These are phyloP conservation scores for Gobio gobio DNA, from an alignment of 2,113 vertebrate species.

Conservation along the genomic window DNA sequence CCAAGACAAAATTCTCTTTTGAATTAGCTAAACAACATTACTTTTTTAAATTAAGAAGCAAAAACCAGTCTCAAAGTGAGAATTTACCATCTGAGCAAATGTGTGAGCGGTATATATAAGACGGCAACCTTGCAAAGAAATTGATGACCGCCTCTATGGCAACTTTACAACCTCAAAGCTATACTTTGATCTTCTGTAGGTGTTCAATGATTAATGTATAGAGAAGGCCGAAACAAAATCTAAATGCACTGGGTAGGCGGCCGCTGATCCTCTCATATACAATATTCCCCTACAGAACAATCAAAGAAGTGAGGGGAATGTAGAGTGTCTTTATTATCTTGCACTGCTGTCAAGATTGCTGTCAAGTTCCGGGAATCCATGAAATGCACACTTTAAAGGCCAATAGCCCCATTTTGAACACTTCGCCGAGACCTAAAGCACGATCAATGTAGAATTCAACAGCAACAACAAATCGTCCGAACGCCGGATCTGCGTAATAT, in stretches of 20 bases:
- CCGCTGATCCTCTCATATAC: not conserved
- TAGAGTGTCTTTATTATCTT: constrained; percentile 17
- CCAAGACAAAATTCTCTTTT: not conserved
- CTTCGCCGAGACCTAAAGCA: too few species aligned
- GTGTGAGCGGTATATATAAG: not conserved
- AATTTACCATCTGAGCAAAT: not conserved
- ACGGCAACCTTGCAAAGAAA: not conserved
- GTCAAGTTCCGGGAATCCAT: too few species aligned
- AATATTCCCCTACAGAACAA: not conserved
- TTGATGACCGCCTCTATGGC: not conserved
- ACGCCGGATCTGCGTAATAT: too few species aligned
- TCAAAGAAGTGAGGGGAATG: constrained; percentile 18
- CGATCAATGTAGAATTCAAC: too few species aligned
- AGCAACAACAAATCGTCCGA: too few species aligned
- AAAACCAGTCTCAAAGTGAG: not conserved
- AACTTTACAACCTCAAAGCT: constrained; percentile 16
- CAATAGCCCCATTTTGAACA: too few species aligned
- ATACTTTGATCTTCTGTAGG: constrained; percentile 15
- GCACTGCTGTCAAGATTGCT: constrained; percentile 20
- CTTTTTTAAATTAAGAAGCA: not conserved
- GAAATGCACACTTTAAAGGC: too few species aligned
- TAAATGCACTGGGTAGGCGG: not conserved
- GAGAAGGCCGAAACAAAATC: constrained; percentile 5
- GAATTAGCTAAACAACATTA: not conserved
- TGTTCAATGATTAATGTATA: constrained; percentile 21